Base-by-base conservation (phyloP, 2,888 invertebrate genomes). In the Parthenolecanium corni region DNA sequence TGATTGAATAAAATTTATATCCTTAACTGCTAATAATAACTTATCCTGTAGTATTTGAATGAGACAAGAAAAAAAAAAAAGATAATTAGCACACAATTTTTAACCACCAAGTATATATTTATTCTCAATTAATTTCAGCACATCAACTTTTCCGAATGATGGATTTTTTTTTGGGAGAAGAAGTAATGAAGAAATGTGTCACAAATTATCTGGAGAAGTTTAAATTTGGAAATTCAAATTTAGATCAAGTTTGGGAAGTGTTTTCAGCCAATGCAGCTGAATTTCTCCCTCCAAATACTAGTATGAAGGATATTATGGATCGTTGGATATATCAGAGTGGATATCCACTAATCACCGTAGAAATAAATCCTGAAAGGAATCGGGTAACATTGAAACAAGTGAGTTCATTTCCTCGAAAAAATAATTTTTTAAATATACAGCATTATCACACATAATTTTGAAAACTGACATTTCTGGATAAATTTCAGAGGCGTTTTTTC, bases 261-360 rank as follows among this genome's bases (percentile, higher is more conserved):
- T 75, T 93, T 53, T 90, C 91, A 68, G 92, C 74, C 5, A 72
- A 82, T 65, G 74, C 74, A 52, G 79, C 80, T 51, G 78, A 79
- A 0, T 78, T 81, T 2, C 65, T 75, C 25, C 70, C 71, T 3
- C 21, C n/a, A 1, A 68, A 70, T 38, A 79, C 85, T 3, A 82
- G 82, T 0, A 82, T 89, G 0, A 83, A 85, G 71, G 71, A 76
- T 38, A 84, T 91, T 3, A 91, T 91, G 91, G 86, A 89, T 70
- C 87, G 89, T 0, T 91, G 91, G 91, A 91, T 90, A 0, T 72
- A 87, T 46, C 89, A 89, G 74, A 87, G 85, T 66, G 91, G 91
- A 0, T 91, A 85, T 72, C 92, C 92, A 0, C 81, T 89, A 0
- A 75, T 92, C 0, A 83, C 78, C 2, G 80, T 85, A 0, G 76